Percentiles rank a stretch among this genome's conserved stretches.
These are phyloP conservation scores for Tyrophagus putrescentiae DNA, from an alignment of 1,140 invertebrate species.

Conservation along the genomic window DNA sequence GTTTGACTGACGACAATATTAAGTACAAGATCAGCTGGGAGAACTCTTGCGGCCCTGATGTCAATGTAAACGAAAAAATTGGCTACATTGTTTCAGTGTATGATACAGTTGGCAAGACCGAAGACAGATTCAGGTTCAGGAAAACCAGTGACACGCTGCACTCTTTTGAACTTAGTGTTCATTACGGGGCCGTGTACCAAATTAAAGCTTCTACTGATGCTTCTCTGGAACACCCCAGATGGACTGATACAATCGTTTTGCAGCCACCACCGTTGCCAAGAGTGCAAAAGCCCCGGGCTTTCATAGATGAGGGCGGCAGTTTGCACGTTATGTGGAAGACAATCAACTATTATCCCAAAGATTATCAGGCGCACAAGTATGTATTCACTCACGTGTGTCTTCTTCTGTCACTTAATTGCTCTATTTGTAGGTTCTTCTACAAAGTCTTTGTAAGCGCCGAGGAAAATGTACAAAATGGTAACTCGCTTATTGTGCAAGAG, in stretches of 20 bases:
- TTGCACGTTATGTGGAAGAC: slow-evolving; percentile 14
- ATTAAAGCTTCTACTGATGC: slow-evolving; percentile 5
- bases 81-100: slow-evolving; percentile 5
- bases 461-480: slow-evolving; percentile 37
- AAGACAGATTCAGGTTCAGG: slow-evolving; percentile 11
- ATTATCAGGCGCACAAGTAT: slow-evolving; percentile 10
- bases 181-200: slow-evolving; percentile 17
- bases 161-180: slow-evolving; percentile 10
- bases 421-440: slow-evolving; percentile 41
- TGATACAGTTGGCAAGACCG: slow-evolving; percentile 4
- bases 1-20: not conserved
- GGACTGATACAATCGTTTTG: not conserved
- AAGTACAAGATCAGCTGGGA: slow-evolving; percentile 18
- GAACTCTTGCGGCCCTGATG: slow-evolving; percentile 24
- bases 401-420: slow-evolving; percentile 21
- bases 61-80: not conserved
- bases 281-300: not conserved
- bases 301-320: not conserved
- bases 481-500: slow-evolving; percentile 15
- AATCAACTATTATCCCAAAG: slow-evolving; percentile 12
- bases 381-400: not conserved
- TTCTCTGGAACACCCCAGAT: slow-evolving; percentile 1
- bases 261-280: slow-evolving; percentile 7
- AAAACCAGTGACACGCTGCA: not conserved
- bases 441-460: slow-evolving; percentile 47